These are phyloP conservation scores for Leistus spinibarbis DNA, from an alignment of 2,888 invertebrate genomes.

Conservation along the genomic window DNA sequence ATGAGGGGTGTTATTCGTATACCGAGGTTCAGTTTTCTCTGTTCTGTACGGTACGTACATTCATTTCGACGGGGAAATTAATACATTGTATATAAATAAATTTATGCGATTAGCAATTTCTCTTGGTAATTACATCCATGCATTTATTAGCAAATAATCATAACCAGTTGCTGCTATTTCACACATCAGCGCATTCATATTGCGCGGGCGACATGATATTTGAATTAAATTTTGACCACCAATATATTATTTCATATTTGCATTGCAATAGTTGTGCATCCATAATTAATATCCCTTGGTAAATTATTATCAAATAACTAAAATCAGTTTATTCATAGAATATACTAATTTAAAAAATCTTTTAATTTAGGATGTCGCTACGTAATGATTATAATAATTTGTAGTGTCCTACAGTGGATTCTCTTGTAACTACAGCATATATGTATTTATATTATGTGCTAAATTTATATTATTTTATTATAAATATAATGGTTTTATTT, in stretches of 20 bases:
- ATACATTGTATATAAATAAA: neutral
- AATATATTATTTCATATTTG: neutral
- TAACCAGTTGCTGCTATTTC: neutral
- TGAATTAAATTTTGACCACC: neutral
- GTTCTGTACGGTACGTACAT: neutral
- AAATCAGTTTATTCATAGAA: too few relatives aligned
- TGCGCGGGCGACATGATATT: neutral
- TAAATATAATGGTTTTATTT: too few relatives aligned
- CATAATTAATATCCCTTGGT: neutral
- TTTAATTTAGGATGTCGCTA: too few relatives aligned
- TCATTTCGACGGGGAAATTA: neutral
- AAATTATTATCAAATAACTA: neutral
- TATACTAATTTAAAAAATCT: too few relatives aligned
- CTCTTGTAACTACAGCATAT: too few relatives aligned
- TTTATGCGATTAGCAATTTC: neutral
- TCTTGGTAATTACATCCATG: neutral
- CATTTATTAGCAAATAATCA: neutral
- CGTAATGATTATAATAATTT: too few relatives aligned
- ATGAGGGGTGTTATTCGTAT: too few relatives aligned
- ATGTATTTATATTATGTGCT: too few relatives aligned
- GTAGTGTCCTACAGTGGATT: too few relatives aligned
- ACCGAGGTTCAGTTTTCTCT: neutral
- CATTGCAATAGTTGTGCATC: neutral
- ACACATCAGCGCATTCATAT: neutral
- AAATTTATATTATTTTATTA: too few relatives aligned